Percentiles rank a stretch among this genome's conserved stretches.
Conservation (phyloP, 2,888 invertebrate species). For the Siphlonurus alternatus region DNA sequence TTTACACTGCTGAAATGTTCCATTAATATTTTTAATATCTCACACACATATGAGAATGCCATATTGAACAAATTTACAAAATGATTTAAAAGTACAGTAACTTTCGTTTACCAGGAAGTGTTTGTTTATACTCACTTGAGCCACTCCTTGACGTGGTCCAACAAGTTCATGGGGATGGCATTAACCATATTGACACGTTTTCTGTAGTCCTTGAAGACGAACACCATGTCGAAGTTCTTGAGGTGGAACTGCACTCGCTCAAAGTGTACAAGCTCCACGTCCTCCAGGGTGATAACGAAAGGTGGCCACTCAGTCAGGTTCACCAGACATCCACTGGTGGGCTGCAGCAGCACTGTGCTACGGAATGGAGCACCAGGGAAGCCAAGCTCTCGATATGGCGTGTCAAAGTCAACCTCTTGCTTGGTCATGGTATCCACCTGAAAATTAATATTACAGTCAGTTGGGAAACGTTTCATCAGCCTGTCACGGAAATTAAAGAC, state of each 20-base stretch:
- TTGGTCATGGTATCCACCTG: slow-evolving; percentile 91
- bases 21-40: too few relatives aligned
- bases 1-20: too few relatives aligned
- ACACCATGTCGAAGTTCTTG: slow-evolving; percentile 99
- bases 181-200: slow-evolving; percentile 93
- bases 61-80: too few relatives aligned
- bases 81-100: too few relatives aligned
- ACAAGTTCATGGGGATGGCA: slow-evolving; percentile 97
- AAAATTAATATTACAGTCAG: too few relatives aligned
- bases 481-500: slow-evolving; percentile 8
- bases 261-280: slow-evolving; percentile 95
- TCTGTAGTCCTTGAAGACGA: slow-evolving; percentile 95
- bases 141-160: slow-evolving; percentile 99
- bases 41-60: too few relatives aligned
- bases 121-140: slow-evolving; percentile 90
- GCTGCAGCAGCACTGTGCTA: slow-evolving; percentile 88
- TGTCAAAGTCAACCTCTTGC: slow-evolving; percentile 95
- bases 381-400: slow-evolving; percentile 94
- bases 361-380: slow-evolving; percentile 96
- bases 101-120: too few relatives aligned
- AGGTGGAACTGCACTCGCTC: slow-evolving; percentile 97
- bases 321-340: slow-evolving; percentile 94
- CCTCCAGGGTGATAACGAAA: slow-evolving; percentile 94
- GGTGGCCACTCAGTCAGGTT: slow-evolving; percentile 99
- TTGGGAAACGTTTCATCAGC: slow-evolving; percentile 9